Evolutionary conservation across 2,888 invertebrate species (phyloP), one percentile per base, ranked within the genome.

Genomic region (Limnephilus lunatus): DNA sequence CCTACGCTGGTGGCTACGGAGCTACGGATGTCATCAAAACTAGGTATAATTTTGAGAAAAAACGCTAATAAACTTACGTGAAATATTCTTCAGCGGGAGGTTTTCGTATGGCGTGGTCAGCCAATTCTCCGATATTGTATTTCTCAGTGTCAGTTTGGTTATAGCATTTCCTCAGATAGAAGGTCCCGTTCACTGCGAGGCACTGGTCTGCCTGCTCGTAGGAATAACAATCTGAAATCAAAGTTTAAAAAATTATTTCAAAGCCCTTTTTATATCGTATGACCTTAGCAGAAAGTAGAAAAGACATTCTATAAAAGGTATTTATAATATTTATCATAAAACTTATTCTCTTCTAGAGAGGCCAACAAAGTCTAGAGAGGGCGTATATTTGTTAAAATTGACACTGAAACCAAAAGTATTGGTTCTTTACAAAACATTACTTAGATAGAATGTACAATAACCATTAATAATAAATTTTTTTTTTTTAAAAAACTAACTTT

Each of bases 21-120:
- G 48, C 48, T 30, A 85, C n/a, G 30, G 12, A 31, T 19, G 14
- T 44, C 25, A n/a, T 30, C 19, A 30, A 83, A n/a, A 91, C 19
- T 44, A 89, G 0, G 25, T 39, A 81, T 81, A 81, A 15, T 39
- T 44, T 1, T 81, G 31, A 87, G 35, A 15, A 15, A 48, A 48
- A n/a, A 90, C 19, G 14, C 32, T 3, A 30, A 82, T 82, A 32
- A 85, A 94, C 96, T 96, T 94, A 97, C 97, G 97, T 97, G 94
- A 97, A 97, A 94, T 97, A 97, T 95, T 97, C 97, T 94, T 97
- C 97, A 82, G 97, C 97, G 2, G 97, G 97, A 83, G 97, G 97
- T 92, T 96, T 96, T 91, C 97, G 96, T 15, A 97, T 94, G 9
- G 96, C 97, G 90, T 95, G 95, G 53, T 97, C 95, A 9, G 97